A percentile compares a stretch with the other conserved stretches of the same genome.
These are phyloP conservation scores for Enteromius viviparus DNA, from an alignment of 2,797 vertebrate genomes.

Conservation along the genomic window DNA sequence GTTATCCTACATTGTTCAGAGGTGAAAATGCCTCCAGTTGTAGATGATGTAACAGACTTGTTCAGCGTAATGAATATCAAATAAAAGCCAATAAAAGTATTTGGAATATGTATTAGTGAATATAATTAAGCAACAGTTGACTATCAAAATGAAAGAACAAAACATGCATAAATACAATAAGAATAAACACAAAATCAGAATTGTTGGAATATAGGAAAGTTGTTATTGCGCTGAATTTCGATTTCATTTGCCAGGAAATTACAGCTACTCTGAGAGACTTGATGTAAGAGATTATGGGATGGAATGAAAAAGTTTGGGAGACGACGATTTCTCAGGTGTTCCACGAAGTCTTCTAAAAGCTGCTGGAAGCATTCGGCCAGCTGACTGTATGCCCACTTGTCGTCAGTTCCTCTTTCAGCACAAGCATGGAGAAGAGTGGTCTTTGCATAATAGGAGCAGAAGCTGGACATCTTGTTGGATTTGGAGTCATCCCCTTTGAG, in stretches of 20 bases:
- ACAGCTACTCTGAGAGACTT: neutral
- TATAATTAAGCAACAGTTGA: neutral
- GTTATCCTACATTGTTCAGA: neutral
- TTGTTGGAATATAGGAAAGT: slow-evolving; percentile 68
- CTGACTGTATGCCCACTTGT: slow-evolving; percentile 55
- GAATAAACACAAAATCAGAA: neutral
- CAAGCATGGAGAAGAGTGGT: slow-evolving; percentile 74
- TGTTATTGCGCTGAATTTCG: slow-evolving; percentile 34
- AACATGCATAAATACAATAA: neutral
- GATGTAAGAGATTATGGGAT: slow-evolving; percentile 70
- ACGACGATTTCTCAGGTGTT: neutral
- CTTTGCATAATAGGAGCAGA: slow-evolving; percentile 77
- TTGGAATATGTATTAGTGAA: slow-evolving; percentile 14
- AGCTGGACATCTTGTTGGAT: slow-evolving; percentile 58
- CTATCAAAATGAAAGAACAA: neutral
- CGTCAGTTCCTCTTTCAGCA: slow-evolving; percentile 61
- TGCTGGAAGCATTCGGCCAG: slow-evolving; percentile 66
- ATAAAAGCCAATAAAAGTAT: slow-evolving; percentile 25
- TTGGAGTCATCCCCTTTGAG: slow-evolving; percentile 62
- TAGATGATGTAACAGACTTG: neutral
- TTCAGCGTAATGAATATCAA: slow-evolving; percentile 22
- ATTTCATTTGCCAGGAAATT: slow-evolving; percentile 51
- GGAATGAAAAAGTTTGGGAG: slow-evolving; percentile 77
- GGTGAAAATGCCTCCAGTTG: neutral
- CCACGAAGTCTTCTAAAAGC: slow-evolving; percentile 67